Base-by-base conservation (phyloP, 2,888 invertebrate genomes). In the Ophonus ardosiacus region DNA sequence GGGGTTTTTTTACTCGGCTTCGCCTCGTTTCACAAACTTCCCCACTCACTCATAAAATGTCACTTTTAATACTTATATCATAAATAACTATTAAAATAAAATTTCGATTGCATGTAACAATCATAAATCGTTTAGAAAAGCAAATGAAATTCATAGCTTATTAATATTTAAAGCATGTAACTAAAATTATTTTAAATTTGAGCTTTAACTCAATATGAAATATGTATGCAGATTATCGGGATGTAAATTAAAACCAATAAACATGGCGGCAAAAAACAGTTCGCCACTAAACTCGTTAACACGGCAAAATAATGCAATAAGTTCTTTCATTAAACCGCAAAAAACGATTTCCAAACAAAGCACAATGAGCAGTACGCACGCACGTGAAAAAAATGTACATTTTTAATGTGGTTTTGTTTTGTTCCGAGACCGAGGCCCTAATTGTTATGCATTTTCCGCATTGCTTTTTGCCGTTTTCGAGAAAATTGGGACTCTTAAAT, bases 111-210 rank as follows among this genome's bases (percentile, higher is more conserved):
- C 38, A 68, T 68, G 68, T 38, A n/a, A 68, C 13, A 31, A 6
- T 8, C 38, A 68, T 68, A 68, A 68, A 68, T 68, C 38, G 38
- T 68, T 68, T 68, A 40, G 31, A n/a, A 68, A 68, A 68, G 15
- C 68, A 68, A 68, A 68, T 68, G n/a, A 68, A 40, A 38, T 38
- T 15, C 68, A 68, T 31, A 68, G 38, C 68, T 38, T 68, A 68
- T 68, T 68, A 68, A 40, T 38, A 68, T 68, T 68, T 68, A 68
- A 68, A 15, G 38, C 38, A 38, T 38, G 38, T 0, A 68, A 68
- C 68, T 68, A 68, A 24, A 65, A 65, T 65, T 65, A 65, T 65
- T 65, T 65, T 65, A 65, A 68, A 68, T 68, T n/a, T 68, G 31
- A 68, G 15, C 31, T 24, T 68, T 68, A 68, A 68, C 68, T 68